Conservation (phyloP, 1,140 invertebrate species). For the Coelopa frigida region DNA sequence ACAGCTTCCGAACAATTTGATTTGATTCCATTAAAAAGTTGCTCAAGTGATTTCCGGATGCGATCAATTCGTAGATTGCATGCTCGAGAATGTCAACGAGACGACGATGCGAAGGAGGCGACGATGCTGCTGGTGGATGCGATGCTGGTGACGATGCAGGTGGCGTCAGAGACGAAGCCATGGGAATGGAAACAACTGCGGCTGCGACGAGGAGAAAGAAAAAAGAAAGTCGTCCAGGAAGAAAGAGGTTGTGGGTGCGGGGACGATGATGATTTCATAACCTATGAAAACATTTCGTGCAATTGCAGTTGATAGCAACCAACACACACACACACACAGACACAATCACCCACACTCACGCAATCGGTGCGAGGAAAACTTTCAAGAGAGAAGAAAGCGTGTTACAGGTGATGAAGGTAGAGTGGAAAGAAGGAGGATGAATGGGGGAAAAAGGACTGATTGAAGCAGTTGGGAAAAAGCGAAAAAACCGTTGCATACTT, state of each 20-base stretch:
- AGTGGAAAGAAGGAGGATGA: too few relatives aligned
- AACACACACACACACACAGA: too few relatives aligned
- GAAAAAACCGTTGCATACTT: conserved; percentile 2
- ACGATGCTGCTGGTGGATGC: conserved; percentile 5
- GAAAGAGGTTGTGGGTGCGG: too few relatives aligned
- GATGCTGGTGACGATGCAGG: neutral
- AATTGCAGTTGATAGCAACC: too few relatives aligned
- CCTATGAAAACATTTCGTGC: conserved; percentile 6
- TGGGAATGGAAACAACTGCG: neutral
- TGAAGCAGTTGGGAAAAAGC: too few relatives aligned
- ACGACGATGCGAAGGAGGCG: conserved; percentile 2
- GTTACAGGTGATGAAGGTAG: too few relatives aligned
- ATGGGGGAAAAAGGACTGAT: too few relatives aligned
- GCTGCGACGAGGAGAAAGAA: neutral
- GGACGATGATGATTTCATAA: conserved; percentile 12
- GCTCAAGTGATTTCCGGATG: conserved; percentile 33
- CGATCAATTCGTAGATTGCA: conserved; percentile 4
- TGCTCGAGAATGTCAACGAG: too few relatives aligned
- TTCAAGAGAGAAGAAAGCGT: too few relatives aligned
- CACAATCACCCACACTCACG: too few relatives aligned
- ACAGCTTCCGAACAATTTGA: conserved; percentile 45
- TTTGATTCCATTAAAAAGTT: conserved; percentile 38
- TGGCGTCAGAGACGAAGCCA: neutral
- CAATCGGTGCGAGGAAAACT: too few relatives aligned
- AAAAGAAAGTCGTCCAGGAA: too few relatives aligned